Base-by-base conservation (phyloP, 2,888 invertebrate species). In the Strigamia transsilvanica region DNA sequence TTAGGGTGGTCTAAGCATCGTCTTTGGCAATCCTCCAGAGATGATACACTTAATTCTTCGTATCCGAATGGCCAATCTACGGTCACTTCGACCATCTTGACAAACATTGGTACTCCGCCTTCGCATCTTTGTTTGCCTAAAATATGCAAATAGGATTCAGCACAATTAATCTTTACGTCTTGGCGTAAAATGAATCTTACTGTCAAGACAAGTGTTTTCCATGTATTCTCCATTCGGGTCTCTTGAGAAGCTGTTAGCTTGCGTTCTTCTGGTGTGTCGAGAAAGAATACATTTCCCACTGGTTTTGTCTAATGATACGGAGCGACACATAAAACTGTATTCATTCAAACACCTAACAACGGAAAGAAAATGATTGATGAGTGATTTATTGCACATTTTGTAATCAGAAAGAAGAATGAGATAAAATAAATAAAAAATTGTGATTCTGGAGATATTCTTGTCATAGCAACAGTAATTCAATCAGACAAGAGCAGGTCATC, bases 151-250 rank as follows among this genome's bases (percentile, higher is more conserved):
- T 32, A 41, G 5, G 10, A 66, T 38, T 15, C 2, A 23, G 27
- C 5, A 27, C 21, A 66, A 32, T 56, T 61, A 2, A 27, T 2
- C 3, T 32, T 66, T 3, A 27, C 32, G 13, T 18, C 15, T n/a
- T 4, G 2, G 4, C 27, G 21, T n/a, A 1, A 27, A 41, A 82
- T 23, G 34, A n/a, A 27, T 83, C 86, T 88, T 90, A 95, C 96
- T 94, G 87, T 94, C 95, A 13, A 96, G 89, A 87, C 96, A 96
- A 79, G 95, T 94, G 86, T 96, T 96, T 90, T 96, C 96, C 86
- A 96, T 90, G 88, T 96, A 96, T 87, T 96, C 96, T 0, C 94
- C 93, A 87, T 94, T 94, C 1, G 94, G 93, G 87, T 96, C 95
- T 85, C 95, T 94, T 87, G 94, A 93, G 79, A 96, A 88, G 13